A percentile compares a stretch with the other conserved stretches of the same genome.
Evolutionary conservation across 2,113 vertebrate species (phyloP).

Genomic region (Ginglymostoma cirratum): DNA sequence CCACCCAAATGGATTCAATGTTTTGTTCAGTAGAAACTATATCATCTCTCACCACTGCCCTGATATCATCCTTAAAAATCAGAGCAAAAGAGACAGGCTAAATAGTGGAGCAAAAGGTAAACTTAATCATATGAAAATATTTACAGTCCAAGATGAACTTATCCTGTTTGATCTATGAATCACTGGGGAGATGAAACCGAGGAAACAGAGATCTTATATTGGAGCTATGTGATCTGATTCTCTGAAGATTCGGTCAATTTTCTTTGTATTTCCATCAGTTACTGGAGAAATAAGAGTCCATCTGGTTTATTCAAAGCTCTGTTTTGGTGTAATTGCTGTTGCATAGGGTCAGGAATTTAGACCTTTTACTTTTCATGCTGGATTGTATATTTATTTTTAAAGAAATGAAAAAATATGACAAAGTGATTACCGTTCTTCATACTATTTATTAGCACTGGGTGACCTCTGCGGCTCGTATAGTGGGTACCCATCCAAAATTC

Average conservation of each 20-base stretch:
- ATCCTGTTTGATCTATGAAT: neutral
- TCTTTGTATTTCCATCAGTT: neutral
- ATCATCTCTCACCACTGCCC: no score
- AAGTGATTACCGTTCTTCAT: neutral
- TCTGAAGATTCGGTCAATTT: neutral
- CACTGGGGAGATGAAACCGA: neutral
- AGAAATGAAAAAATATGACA: neutral
- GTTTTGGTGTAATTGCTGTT: neutral
- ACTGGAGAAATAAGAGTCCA: neutral
- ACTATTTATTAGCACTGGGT: neutral
- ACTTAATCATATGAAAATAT: neutral
- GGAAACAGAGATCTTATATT: neutral
- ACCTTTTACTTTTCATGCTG: neutral
- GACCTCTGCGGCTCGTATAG: neutral
- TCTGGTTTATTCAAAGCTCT: neutral
- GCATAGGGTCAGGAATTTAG: neutral
- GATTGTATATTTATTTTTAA: neutral
- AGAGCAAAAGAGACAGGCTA: no score
- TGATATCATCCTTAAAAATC: no score
- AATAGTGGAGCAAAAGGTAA: neutral
- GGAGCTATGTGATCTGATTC: neutral
- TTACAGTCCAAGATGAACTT: neutral
- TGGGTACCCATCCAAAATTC: neutral
- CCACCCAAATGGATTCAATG: no score
- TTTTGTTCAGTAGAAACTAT: no score